phyloP scores from a whole-genome alignment of 2,113 vertebrate species.

The Petroica traversi region DNA sequence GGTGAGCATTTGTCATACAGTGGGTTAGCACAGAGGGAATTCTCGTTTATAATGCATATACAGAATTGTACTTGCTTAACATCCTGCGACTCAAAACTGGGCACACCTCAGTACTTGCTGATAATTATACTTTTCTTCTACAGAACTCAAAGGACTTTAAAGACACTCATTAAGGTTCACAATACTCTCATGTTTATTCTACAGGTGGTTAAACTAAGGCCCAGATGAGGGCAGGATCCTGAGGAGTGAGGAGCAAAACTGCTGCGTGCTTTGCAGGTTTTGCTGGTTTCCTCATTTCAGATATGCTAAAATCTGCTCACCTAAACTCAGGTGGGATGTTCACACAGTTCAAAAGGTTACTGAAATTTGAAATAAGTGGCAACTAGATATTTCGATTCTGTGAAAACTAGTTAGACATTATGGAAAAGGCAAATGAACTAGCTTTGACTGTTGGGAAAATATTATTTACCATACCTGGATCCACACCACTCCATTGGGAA shows the following conservation, averaged over 20 bases:
- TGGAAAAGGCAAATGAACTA: neutral
- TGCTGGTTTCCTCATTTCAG: neutral
- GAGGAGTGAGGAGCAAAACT: neutral
- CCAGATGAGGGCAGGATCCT: neutral
- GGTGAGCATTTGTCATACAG: neutral
- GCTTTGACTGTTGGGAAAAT: neutral
- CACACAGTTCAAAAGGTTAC: neutral
- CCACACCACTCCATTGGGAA: constrained; percentile 77
- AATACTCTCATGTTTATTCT: neutral
- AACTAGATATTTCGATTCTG: neutral
- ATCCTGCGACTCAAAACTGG: neutral
- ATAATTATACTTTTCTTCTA: neutral
- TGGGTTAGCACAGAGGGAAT: neutral
- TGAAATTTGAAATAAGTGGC: neutral
- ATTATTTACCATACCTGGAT: constrained; percentile 77
- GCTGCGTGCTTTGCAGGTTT: neutral
- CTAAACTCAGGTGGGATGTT: neutral
- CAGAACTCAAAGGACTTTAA: neutral
- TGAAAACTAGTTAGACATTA: neutral
- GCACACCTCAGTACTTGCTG: neutral
- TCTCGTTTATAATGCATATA: fast-evolving
- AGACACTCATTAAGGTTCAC: neutral
- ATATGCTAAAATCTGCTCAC: neutral
- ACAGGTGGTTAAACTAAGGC: neutral
- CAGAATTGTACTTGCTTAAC: neutral